Evolutionary conservation across 1,140 invertebrate genomes (phyloP), one percentile per base, ranked within the genome.

Genomic region (Polypedilum pembai): DNA sequence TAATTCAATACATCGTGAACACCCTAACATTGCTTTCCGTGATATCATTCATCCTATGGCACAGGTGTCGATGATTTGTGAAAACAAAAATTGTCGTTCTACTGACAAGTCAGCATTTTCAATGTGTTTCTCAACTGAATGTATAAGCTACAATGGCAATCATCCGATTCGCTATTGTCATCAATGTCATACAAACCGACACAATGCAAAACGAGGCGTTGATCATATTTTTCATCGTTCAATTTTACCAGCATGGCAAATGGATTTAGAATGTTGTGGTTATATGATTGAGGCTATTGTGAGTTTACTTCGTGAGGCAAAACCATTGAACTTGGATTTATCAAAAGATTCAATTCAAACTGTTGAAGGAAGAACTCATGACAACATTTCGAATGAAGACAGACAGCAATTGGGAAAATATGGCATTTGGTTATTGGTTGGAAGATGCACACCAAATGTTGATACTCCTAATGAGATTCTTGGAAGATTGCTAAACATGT

Each of bases 201-300:
- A 97, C 82, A 94, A 94, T 80, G 92, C 91, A 77, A 86, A 91
- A 63, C 85, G 92, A 41, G 92, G 93, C 40, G 90, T 88, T 0
- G 92, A 95, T 83, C 96, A 98, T 83, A 89, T 98, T 76, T 91
- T 92, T 75, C 96, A 98, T 83, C 88, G 88, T 77, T 90, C 91
- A 74, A 85, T 98, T 76, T 89, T 91, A 24, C 89, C 90, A 72
- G 91, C 95, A 69, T 96, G 94, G 88, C 88, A 91, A 78, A 90
- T 94, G 89, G 92, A 94, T 81, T 85, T 88, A 21, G 94, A 97
- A 83, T 92, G 93, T 84, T 94, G 95, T 82, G 92, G 91, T 78
- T 96, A 96, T 81, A 90, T 98, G 79, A 92, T 98, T 66, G 96
- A 99, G 84, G 93, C 95, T n/a, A 94, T 99, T 78, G 91, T 98